Conservation (phyloP, 2,888 invertebrate species). For the Polylopha cassiicola region DNA sequence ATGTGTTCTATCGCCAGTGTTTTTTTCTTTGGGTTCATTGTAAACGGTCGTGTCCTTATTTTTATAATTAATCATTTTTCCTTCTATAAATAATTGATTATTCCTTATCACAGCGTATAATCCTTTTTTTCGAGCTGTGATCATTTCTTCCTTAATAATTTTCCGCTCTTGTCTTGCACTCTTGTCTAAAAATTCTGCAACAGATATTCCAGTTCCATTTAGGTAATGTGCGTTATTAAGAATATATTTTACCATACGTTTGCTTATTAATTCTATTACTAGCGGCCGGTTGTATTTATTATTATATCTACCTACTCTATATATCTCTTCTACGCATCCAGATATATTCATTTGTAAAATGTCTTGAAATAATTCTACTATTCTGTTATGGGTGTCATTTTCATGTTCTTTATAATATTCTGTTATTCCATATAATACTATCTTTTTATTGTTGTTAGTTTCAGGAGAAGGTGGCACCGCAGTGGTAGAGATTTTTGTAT, state of each 20-base stretch:
- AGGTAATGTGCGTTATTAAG: neutral
- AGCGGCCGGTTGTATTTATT: conserved; percentile 5
- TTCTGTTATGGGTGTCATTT: conserved; percentile 1
- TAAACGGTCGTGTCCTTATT: too few species aligned
- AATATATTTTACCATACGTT: conserved; percentile 1
- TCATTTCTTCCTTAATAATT: neutral
- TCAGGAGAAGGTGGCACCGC: neutral
- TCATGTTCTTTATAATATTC: conserved; percentile 5
- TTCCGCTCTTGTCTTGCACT: conserved; percentile 1
- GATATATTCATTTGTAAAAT: neutral
- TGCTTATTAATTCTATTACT: conserved; percentile 1
- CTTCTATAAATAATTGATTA: conserved; percentile 1
- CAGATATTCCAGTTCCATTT: neutral
- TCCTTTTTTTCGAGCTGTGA: neutral
- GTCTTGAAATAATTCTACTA: neutral
- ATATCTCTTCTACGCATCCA: conserved; percentile 5
- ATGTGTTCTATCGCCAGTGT: too few species aligned
- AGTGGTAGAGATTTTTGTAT: neutral
- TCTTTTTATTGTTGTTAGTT: conserved; percentile 1
- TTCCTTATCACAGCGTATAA: conserved; percentile 4
- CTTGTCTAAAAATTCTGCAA: neutral
- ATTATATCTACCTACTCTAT: neutral
- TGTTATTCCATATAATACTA: conserved; percentile 2
- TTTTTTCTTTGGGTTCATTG: too few species aligned
- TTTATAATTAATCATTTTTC: too few species aligned